Conservation (phyloP, 2,797 vertebrate species). For the Crax fasciolata region DNA sequence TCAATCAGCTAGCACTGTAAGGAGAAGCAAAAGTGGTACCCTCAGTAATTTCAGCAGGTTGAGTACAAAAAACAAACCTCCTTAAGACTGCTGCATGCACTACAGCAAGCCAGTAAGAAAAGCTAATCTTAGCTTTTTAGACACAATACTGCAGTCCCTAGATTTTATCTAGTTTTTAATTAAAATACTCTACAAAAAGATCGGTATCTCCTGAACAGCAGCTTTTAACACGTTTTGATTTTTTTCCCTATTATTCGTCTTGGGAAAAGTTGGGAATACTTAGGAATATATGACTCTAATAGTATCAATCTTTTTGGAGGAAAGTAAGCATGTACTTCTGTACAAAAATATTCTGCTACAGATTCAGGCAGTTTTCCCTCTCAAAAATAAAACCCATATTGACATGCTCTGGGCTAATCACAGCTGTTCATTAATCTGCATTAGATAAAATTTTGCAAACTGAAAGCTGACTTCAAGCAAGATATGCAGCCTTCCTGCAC, state of each 20-base stretch:
- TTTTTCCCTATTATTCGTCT: background rate
- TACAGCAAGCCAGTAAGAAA: background rate
- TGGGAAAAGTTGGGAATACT: background rate
- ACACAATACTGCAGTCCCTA: background rate
- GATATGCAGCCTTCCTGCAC: background rate
- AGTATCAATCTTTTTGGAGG: background rate
- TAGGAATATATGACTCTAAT: background rate
- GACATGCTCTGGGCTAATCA: background rate
- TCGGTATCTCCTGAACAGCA: constrained; percentile 15
- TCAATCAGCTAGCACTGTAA: background rate
- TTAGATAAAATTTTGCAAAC: constrained; percentile 11
- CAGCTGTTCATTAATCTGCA: background rate
- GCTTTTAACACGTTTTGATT: constrained; percentile 6
- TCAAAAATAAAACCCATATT: background rate
- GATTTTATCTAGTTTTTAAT: constrained; percentile 65
- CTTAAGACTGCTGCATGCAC: background rate
- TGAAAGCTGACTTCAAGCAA: background rate
- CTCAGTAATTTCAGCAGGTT: background rate
- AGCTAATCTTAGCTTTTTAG: background rate
- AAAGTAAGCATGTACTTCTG: background rate
- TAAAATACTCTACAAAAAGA: constrained; percentile 42
- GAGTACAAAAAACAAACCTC: background rate
- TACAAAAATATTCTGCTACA: background rate
- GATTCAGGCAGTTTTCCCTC: background rate
- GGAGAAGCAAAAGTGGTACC: background rate